Evolutionary conservation across 2,888 invertebrate genomes (phyloP).

Genomic region (Perithous albicinctus): DNA sequence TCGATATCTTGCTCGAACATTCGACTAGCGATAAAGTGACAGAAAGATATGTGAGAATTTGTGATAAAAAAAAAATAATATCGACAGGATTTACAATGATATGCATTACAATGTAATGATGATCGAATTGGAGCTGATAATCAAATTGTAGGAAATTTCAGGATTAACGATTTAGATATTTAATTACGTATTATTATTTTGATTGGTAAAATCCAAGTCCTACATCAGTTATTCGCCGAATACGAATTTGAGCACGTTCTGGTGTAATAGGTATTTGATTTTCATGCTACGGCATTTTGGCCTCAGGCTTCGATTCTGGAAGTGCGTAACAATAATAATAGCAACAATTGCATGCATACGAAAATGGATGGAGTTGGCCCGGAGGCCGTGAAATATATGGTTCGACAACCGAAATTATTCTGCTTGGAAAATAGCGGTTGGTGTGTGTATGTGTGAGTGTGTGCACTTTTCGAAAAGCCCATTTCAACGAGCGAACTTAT

Average conservation of each 20-base stretch:
- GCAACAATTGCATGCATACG: too few relatives aligned
- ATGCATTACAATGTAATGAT: not conserved
- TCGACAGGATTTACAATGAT: not conserved
- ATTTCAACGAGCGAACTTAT: too few relatives aligned
- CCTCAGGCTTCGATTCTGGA: not conserved
- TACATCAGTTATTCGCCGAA: not conserved
- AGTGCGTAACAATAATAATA: not conserved
- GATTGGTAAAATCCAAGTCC: not conserved
- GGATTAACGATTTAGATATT: not conserved
- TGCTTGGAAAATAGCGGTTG: too few relatives aligned
- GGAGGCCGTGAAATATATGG: too few relatives aligned
- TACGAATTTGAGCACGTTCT: not conserved
- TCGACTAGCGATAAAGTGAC: not conserved
- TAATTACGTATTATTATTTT: not conserved
- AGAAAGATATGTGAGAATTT: not conserved
- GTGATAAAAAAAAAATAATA: not conserved
- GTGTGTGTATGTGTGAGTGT: too few relatives aligned
- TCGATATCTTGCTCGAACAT: too few relatives aligned
- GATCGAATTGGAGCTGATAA: not conserved
- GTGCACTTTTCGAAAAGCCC: too few relatives aligned
- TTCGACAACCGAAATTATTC: too few relatives aligned
- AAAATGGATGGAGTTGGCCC: too few relatives aligned
- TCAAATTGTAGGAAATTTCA: not conserved
- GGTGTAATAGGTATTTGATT: not conserved
- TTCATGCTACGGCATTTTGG: not conserved